Evolutionary conservation across 1,140 invertebrate genomes (phyloP).

Genomic region (Globodera rostochiensis): DNA sequence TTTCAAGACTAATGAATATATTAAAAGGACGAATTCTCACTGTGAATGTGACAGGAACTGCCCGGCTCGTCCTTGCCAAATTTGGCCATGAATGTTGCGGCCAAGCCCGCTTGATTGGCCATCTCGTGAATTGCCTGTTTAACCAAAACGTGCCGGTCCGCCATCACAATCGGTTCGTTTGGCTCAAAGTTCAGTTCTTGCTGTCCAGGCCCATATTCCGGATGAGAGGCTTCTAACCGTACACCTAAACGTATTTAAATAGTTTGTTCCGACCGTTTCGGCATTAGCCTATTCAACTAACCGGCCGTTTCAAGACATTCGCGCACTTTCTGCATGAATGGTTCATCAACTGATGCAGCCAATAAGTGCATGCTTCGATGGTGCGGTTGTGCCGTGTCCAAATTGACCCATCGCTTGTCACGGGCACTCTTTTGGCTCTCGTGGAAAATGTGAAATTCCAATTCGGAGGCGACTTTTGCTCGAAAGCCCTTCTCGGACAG

Average conservation of each 20-base stretch:
- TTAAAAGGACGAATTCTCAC: neutral
- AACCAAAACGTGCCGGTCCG: constrained; percentile 20
- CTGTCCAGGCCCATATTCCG: constrained; percentile 10
- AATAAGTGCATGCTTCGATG: constrained; percentile 14
- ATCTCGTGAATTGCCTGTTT: constrained; percentile 21
- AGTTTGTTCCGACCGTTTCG: neutral
- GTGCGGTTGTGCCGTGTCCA: constrained; percentile 6
- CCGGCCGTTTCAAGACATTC: constrained; percentile 13
- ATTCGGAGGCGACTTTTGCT: constrained; percentile 14
- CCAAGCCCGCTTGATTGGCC: constrained; percentile 17
- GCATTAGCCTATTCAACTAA: neutral
- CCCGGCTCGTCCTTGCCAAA: neutral
- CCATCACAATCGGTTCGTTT: constrained; percentile 18
- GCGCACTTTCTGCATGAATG: constrained; percentile 24
- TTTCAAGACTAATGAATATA: no score
- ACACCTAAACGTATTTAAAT: neutral
- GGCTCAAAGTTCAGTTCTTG: constrained; percentile 28
- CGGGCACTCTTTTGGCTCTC: constrained; percentile 15
- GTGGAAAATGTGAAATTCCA: constrained; percentile 20
- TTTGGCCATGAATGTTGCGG: constrained; percentile 22
- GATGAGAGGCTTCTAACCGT: constrained; percentile 19
- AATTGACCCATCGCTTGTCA: constrained; percentile 13
- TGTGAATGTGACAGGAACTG: constrained; percentile 24
- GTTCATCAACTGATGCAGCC: neutral
- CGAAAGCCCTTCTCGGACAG: neutral